phyloP scores from a whole-genome alignment of 2,113 vertebrate genomes.

The Erpornis zantholeuca region DNA sequence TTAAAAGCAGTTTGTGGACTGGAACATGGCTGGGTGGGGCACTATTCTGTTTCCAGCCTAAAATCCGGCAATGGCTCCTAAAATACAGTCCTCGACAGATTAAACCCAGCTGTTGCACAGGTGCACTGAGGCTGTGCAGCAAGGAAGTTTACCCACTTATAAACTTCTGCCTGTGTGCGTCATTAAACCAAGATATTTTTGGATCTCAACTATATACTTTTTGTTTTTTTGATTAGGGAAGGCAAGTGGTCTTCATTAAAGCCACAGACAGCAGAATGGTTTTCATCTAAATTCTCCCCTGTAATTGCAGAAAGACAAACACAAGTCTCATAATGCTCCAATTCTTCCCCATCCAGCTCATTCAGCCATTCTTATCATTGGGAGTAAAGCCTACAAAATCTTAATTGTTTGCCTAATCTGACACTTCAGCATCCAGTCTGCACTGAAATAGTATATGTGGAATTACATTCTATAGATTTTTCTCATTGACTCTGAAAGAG shows the following conservation, averaged over 20 bases:
- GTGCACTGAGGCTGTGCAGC: slow-evolving; percentile 34
- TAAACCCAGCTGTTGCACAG: slow-evolving; percentile 58
- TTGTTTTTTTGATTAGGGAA: slow-evolving; percentile 43
- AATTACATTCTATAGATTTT: not conserved
- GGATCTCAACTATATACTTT: slow-evolving; percentile 21
- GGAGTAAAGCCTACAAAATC: not conserved
- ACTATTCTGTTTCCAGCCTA: not conserved
- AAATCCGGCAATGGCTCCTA: not conserved
- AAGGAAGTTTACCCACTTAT: not conserved
- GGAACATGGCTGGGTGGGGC: slow-evolving; percentile 50
- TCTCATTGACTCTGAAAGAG: not conserved
- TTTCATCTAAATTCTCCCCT: slow-evolving; percentile 13
- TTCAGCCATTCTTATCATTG: not conserved
- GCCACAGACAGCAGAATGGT: not conserved
- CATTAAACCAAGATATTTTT: slow-evolving; percentile 49
- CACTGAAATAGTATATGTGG: not conserved
- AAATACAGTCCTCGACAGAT: not conserved
- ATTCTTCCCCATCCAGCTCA: not conserved
- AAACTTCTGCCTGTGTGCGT: slow-evolving; percentile 24
- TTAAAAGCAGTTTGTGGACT: slow-evolving; percentile 27
- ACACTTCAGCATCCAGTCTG: not conserved
- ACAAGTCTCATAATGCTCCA: not conserved
- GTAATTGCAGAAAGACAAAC: slow-evolving; percentile 17
- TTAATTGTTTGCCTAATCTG: not conserved
- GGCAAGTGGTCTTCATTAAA: slow-evolving; percentile 49